Evolutionary conservation across 2,113 vertebrate species (phyloP).

Genomic region (Sylvietta virens): DNA sequence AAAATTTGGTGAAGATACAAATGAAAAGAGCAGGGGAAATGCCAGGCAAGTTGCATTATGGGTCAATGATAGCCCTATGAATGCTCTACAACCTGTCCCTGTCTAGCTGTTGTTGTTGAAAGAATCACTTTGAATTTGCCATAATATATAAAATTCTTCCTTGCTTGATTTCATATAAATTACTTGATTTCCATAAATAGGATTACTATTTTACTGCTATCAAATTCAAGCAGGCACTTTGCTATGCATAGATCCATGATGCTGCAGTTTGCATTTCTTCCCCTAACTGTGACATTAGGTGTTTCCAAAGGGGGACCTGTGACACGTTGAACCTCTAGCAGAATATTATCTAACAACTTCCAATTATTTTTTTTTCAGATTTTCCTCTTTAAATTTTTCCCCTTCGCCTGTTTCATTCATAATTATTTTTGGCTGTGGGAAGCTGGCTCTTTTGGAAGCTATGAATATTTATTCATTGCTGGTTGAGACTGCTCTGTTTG

Average conservation of each 20-base stretch:
- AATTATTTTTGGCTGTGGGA: conserved; percentile 27
- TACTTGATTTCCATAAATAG: not conserved
- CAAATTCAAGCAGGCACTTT: not conserved
- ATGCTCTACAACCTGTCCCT: not conserved
- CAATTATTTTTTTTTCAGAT: conserved; percentile 6
- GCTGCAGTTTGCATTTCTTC: not conserved
- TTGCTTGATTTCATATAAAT: not conserved
- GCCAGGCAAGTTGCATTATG: not conserved
- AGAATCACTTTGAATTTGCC: not conserved
- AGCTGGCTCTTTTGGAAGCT: not conserved
- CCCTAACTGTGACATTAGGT: not conserved
- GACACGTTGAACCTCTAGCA: not conserved
- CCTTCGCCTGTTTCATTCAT: not conserved
- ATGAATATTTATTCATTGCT: conserved; percentile 5
- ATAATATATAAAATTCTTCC: not conserved
- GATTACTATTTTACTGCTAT: not conserved
- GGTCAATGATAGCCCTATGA: not conserved
- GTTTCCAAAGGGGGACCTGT: not conserved
- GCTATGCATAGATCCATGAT: not conserved
- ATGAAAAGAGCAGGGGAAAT: not conserved
- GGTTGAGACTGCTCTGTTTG: not conserved
- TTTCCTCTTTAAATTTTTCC: conserved; percentile 16
- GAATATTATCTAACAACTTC: not conserved
- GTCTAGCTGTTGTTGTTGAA: not conserved
- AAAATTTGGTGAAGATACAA: not conserved